These are phyloP conservation scores for Drosophila affinis DNA, from an alignment of 2,888 invertebrate species.

Conservation along the genomic window DNA sequence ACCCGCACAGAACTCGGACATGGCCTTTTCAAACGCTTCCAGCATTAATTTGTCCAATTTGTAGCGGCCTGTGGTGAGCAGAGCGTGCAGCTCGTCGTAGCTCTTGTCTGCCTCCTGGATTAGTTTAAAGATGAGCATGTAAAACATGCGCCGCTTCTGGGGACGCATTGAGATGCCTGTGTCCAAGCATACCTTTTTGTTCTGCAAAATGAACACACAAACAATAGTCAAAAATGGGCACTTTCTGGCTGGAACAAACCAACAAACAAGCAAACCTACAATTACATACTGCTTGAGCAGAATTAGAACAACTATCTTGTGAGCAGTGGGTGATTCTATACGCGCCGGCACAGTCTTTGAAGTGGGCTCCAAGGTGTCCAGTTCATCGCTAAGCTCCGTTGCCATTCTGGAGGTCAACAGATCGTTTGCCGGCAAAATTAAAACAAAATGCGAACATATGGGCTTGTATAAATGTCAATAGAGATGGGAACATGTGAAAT, in stretches of 20 bases:
- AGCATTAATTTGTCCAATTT: constrained; percentile 80
- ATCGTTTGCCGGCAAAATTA: constrained; percentile 53
- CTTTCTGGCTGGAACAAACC: constrained; percentile 54
- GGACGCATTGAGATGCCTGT: constrained; percentile 83
- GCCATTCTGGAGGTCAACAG: not conserved
- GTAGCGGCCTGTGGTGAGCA: constrained; percentile 84
- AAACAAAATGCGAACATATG: not conserved
- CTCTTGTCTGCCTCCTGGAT: constrained; percentile 92
- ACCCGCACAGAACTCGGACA: constrained; percentile 83
- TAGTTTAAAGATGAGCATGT: constrained; percentile 90
- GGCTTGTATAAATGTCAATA: no score
- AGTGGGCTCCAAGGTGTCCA: constrained; percentile 81
- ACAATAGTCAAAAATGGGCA: no score
- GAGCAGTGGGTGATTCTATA: constrained; percentile 87
- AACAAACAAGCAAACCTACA: constrained; percentile 84
- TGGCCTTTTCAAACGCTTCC: constrained; percentile 86
- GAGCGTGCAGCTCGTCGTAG: constrained; percentile 87
- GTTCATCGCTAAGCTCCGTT: constrained; percentile 81
- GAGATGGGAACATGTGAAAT: no score
- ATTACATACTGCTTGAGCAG: constrained; percentile 90
- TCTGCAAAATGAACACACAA: constrained; percentile 55
- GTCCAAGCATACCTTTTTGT: constrained; percentile 77
- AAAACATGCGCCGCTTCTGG: constrained; percentile 90
- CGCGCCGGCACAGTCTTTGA: constrained; percentile 81
- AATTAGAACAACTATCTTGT: constrained; percentile 91